Base-by-base conservation (phyloP, 2,888 invertebrate genomes). In the Ptilodon capucinus region DNA sequence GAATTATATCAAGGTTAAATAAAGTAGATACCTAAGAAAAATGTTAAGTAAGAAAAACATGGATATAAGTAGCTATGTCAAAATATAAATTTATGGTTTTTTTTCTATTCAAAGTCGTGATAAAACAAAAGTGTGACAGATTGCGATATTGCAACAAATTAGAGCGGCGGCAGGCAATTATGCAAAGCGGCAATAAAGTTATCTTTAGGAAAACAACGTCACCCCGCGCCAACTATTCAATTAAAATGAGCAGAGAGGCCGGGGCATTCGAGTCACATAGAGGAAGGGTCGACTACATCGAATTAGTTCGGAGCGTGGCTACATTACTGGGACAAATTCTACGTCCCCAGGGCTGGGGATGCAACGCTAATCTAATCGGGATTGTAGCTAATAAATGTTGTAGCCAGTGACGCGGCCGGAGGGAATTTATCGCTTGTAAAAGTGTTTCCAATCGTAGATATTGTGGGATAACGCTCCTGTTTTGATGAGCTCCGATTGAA, bases 321-420 rank as follows among this genome's bases (percentile, higher is more conserved):
- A 81, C 86, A 89, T 90, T 88, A 90, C 86, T 79, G 79, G 84
- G 87, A 89, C 89, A 88, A 87, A 88, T 85, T 86, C 76, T 78
- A 69, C 66, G 80, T 85, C 86, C 84, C 84, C 53, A 58, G 86
- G 84, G 87, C 64, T 52, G 62, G 59, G 82, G 89, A 88, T 89
- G 89, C 89, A 89, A 85, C 81, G 79, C 86, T 89, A 88, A 91
- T 90, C 90, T 90, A 90, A 91, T 91, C 89, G 81, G 83, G 86
- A 86, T 86, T 86, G 88, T 79, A 89, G 84, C 87, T 90, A 90
- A 91, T 91, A 91, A 91, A 91, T 91, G 89, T 90, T 85, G 82
- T 83, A 87, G 70, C 80, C 80, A 76, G 76, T 74, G 82, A 81
- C 83, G 77, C 81, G 76, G 81, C 80, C 78, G 78, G 81, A 79